Percentiles rank a stretch among this genome's conserved stretches.
These are phyloP conservation scores for Centroberyx gerrardi DNA, from an alignment of 2,797 vertebrate species.

Conservation along the genomic window DNA sequence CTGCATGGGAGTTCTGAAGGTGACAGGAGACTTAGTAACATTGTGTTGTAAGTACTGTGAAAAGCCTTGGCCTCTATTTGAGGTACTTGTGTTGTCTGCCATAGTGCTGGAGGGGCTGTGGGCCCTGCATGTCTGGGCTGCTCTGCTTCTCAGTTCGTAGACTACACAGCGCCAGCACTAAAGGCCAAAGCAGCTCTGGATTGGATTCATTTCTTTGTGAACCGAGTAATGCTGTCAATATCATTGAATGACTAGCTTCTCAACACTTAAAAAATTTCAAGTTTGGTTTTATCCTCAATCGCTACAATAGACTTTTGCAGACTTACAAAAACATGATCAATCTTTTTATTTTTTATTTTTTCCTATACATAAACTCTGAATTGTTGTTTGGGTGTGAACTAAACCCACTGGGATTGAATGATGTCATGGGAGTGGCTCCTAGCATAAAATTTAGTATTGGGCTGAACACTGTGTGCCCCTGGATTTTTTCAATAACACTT, in stretches of 20 bases:
- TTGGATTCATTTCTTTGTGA: constrained; percentile 68
- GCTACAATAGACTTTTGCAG: constrained; percentile 29
- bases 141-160: constrained; percentile 63
- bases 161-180: constrained; percentile 65
- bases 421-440: constrained; percentile 74
- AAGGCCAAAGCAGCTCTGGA: constrained; percentile 66
- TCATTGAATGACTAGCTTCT: constrained; percentile 28
- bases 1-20: constrained; percentile 54
- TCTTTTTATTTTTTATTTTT: constrained; percentile 24
- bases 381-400: constrained; percentile 62
- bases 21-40: constrained; percentile 60
- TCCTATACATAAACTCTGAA: constrained; percentile 40
- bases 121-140: constrained; percentile 79
- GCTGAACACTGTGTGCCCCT: constrained; percentile 40
- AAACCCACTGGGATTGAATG: constrained; percentile 51
- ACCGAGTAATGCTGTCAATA: constrained; percentile 62
- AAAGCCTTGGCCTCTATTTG: constrained; percentile 46
- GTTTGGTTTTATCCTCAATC: constrained; percentile 48
- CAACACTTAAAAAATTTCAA: constrained; percentile 32
- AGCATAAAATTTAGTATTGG: constrained; percentile 4
- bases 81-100: constrained; percentile 70
- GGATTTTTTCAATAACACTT: constrained; percentile 49
- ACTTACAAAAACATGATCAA: constrained; percentile 48
- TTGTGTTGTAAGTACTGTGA: constrained; percentile 52
- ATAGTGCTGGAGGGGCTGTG: constrained; percentile 73